Evolutionary conservation across 2,888 invertebrate genomes (phyloP).

Genomic region (Ectobius pallidus): DNA sequence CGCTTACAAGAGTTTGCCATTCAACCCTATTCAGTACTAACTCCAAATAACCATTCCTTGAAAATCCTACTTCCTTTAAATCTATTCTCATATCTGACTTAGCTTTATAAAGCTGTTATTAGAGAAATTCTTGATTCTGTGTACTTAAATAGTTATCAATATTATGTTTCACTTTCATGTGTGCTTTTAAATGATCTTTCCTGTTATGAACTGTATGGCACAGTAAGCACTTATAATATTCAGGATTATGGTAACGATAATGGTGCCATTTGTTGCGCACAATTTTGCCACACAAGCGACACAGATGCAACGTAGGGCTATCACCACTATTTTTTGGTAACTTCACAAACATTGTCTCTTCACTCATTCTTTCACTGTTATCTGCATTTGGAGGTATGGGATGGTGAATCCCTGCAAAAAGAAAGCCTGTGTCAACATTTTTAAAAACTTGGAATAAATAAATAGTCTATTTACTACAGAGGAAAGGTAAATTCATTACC

Average conservation of each 20-base stretch:
- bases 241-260: conserved; percentile 45
- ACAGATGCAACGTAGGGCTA: conserved; percentile 78
- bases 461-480: no score
- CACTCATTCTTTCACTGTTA: conserved; percentile 20
- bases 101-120: no score
- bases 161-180: conserved; percentile 48
- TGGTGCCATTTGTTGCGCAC: conserved; percentile 48
- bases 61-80: no score
- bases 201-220: conserved; percentile 47
- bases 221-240: conserved; percentile 43
- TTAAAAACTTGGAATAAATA: no score
- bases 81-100: no score
- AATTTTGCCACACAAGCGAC: conserved; percentile 78
- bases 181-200: conserved; percentile 49
- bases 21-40: no score
- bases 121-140: no score
- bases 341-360: conserved; percentile 36
- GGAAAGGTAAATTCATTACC: no score
- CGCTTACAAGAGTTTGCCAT: no score
- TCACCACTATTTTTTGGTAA: conserved; percentile 50
- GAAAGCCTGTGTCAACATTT: conserved; percentile 10
- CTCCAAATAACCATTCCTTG: no score
- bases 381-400: conserved; percentile 14
- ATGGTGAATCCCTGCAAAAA: conserved; percentile 26
- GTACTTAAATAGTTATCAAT: no score